Evolutionary conservation across 2,888 invertebrate genomes (phyloP), one percentile per base, ranked within the genome.

Genomic region (Leucophenga montana): DNA sequence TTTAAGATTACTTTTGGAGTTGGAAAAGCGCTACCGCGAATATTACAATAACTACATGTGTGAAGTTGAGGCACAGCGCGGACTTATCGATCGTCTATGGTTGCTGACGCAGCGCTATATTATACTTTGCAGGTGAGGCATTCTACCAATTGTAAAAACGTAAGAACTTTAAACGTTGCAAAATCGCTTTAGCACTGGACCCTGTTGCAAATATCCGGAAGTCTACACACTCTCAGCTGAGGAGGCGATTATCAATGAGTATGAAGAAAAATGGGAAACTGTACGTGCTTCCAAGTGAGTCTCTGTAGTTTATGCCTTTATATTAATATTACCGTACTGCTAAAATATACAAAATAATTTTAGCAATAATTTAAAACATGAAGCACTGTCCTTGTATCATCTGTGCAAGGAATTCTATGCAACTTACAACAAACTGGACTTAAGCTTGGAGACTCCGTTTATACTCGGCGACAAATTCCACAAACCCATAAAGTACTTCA

Each of bases 101-200:
- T 69, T 80, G n/a, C 54, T 87, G 3, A 83, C 87, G 1, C 87
- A 86, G 56, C 77, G 86, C 5, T 87, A 85, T 67, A 71, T 84
- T 0, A 79, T 86, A 16, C 61, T 86, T 46, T 61, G 39, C 61
- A 61, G 61, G 66, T 70, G 1, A 71, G 72, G 74, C 74, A 56
- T 18, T 16, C 5, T 11, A 16, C 1, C 50, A 5, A 48, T 4
- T 13, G 48, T 4, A 48, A 48, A 50, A 50, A 18, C 11, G 39
- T 11, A 3, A 14, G 46, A 46, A 4, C 8, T 11, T 5, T 50
- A n/a, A 50, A 16, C 4, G n/a, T 11, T 50, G 1, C 14, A 59
- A 14, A 16, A 59, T 27, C 16, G 14, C 14, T 75, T 78, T n/a
- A 85, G 86, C 20, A 78, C 80, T 0, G 76, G 75, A 1, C 77